Percentiles rank a stretch among this genome's conserved stretches.
These are phyloP conservation scores for Ceryle rudis DNA, from an alignment of 2,797 vertebrate genomes.

Conservation along the genomic window DNA sequence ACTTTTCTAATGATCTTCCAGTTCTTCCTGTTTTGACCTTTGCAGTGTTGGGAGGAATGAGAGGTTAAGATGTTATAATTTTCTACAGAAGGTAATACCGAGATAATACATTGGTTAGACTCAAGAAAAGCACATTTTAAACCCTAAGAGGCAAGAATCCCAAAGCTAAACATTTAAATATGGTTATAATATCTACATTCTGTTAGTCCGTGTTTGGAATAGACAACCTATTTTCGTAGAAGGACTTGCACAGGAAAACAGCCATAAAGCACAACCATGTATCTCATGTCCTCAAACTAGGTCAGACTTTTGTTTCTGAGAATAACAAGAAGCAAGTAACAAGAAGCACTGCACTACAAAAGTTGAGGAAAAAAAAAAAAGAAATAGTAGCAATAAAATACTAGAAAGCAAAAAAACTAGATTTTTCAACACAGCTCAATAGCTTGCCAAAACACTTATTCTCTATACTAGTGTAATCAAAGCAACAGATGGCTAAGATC, in stretches of 20 bases:
- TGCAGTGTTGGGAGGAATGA: not conserved
- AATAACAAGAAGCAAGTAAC: not conserved
- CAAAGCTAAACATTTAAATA: slow-evolving; percentile 13
- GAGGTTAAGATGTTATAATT: not conserved
- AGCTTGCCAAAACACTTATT: slow-evolving; percentile 75
- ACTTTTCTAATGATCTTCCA: not conserved
- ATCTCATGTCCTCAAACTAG: not conserved
- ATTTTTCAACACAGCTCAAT: slow-evolving; percentile 73
- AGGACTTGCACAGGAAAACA: not conserved
- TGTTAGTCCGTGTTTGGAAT: not conserved
- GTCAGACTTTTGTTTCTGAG: slow-evolving; percentile 6
- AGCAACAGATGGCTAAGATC: slow-evolving; percentile 77
- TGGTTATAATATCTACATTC: not conserved
- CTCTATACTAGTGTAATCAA: slow-evolving; percentile 73
- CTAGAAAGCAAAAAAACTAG: slow-evolving; percentile 69
- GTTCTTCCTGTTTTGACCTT: not conserved
- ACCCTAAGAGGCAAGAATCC: not conserved
- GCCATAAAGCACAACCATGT: not conserved
- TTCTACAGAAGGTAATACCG: not conserved
- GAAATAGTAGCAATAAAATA: slow-evolving; percentile 37
- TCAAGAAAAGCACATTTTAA: not conserved
- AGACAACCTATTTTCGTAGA: not conserved
- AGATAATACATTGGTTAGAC: not conserved
- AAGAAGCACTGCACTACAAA: not conserved
- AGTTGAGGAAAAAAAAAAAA: not conserved